A percentile compares a stretch with the other conserved stretches of the same genome.
phyloP scores from a whole-genome alignment of 2,888 invertebrate species.

The Tromatobia lineatoria region DNA sequence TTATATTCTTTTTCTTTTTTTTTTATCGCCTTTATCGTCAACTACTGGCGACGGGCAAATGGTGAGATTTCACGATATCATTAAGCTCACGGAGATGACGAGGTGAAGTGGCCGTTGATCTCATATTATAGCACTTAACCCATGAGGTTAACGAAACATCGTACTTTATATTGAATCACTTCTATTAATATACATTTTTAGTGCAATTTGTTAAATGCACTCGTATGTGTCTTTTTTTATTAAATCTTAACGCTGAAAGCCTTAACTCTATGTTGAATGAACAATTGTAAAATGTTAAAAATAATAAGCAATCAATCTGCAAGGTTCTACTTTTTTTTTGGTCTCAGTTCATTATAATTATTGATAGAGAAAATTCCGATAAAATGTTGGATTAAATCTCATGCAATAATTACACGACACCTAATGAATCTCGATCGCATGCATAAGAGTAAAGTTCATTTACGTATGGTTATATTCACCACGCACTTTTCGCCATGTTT shows the following conservation, averaged over 20 bases:
- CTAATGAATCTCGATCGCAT: neutral
- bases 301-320: too few species aligned
- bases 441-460: neutral
- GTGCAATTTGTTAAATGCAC: neutral
- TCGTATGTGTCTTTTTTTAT: too few species aligned
- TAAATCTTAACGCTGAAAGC: too few species aligned
- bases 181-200: conserved; percentile 32
- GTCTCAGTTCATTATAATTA: neutral
- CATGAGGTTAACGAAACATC: conserved; percentile 59
- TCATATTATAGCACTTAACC: conserved; percentile 65
- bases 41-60: neutral
- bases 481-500: conserved; percentile 29
- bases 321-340: too few species aligned
- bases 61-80: conserved; percentile 52
- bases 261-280: too few species aligned
- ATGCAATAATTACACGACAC: neutral
- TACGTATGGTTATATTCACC: neutral
- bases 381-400: neutral
- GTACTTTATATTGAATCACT: conserved; percentile 55
- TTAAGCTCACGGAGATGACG: conserved; percentile 12
- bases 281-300: too few species aligned
- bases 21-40: conserved; percentile 3
- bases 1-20: neutral
- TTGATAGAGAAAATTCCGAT: neutral
- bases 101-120: conserved; percentile 51